phyloP scores from a whole-genome alignment of 2,113 vertebrate genomes.

The Lophochroa leadbeateri region DNA sequence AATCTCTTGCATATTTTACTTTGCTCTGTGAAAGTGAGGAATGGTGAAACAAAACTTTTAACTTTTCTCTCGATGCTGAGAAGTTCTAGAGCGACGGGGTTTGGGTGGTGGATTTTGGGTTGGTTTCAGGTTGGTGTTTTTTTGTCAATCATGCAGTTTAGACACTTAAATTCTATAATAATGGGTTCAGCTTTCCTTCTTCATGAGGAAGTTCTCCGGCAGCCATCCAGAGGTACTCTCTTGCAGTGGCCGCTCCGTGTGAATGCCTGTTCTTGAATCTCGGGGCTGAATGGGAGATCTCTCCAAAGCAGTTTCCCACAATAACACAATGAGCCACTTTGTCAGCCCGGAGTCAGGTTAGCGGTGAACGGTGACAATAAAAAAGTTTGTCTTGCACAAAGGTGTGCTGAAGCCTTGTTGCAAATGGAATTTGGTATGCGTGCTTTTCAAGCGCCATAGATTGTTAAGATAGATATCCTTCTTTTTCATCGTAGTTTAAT shows the following conservation, averaged over 20 bases:
- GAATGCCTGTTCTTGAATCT: constrained; percentile 62
- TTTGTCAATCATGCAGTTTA: neutral
- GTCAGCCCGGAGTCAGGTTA: constrained; percentile 68
- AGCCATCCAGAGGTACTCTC: constrained; percentile 64
- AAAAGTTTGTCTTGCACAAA: constrained; percentile 26
- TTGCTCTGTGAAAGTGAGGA: neutral
- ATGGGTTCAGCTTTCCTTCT: constrained; percentile 5
- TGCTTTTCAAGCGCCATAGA: constrained; percentile 4
- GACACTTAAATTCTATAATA: neutral
- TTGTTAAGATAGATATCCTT: neutral
- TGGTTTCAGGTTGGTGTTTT: neutral
- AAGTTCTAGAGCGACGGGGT: neutral
- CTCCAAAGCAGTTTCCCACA: constrained; percentile 75
- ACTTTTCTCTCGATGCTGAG: neutral
- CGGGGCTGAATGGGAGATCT: constrained; percentile 73
- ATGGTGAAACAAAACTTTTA: rapidly evolving
- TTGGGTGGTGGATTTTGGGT: neutral
- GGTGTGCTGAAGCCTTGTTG: constrained; percentile 49
- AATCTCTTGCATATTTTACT: neutral
- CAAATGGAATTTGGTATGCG: neutral
- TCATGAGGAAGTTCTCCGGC: constrained; percentile 26
- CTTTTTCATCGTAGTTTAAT: neutral
- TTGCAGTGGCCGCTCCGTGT: constrained; percentile 44
- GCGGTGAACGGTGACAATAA: neutral
- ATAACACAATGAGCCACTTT: constrained; percentile 71